phyloP scores from a whole-genome alignment of 1,140 invertebrate genomes.

The Belonocnema kinseyi region DNA sequence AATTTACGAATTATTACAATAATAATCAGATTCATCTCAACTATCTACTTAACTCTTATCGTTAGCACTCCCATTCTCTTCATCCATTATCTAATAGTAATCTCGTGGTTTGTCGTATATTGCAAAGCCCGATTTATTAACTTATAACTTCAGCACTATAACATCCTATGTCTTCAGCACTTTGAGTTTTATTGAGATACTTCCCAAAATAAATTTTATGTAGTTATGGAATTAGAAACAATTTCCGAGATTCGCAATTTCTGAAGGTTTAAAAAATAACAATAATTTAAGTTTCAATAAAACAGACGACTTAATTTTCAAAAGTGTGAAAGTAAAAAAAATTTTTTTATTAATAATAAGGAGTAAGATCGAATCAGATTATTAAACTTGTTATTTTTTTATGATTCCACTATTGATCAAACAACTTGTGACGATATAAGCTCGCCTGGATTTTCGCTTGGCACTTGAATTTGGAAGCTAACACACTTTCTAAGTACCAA shows the following conservation, averaged over 20 bases:
- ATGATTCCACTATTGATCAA: background rate
- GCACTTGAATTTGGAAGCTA: background rate
- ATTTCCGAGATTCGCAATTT: conserved; percentile 1
- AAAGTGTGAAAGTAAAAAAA: background rate
- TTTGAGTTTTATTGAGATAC: background rate
- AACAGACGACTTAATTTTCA: background rate
- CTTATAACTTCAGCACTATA: background rate
- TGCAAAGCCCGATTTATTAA: conserved; percentile 46
- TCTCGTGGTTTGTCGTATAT: conserved; percentile 43
- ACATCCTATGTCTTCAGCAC: background rate
- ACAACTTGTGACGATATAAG: background rate
- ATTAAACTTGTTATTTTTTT: background rate
- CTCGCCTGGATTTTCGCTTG: background rate
- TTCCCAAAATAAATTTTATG: background rate
- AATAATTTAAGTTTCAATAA: too few species aligned
- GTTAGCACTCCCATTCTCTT: conserved; percentile 36
- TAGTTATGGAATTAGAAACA: background rate
- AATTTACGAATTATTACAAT: conserved; percentile 55
- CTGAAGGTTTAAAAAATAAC: background rate
- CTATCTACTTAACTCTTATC: conserved; percentile 51
- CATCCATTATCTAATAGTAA: conserved; percentile 14
- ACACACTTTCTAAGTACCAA: background rate
- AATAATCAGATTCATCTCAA: conserved; percentile 54
- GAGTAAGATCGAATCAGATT: background rate
- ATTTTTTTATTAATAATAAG: background rate